Conservation (phyloP, 2,797 vertebrate species). For the Pygocentrus nattereri region DNA sequence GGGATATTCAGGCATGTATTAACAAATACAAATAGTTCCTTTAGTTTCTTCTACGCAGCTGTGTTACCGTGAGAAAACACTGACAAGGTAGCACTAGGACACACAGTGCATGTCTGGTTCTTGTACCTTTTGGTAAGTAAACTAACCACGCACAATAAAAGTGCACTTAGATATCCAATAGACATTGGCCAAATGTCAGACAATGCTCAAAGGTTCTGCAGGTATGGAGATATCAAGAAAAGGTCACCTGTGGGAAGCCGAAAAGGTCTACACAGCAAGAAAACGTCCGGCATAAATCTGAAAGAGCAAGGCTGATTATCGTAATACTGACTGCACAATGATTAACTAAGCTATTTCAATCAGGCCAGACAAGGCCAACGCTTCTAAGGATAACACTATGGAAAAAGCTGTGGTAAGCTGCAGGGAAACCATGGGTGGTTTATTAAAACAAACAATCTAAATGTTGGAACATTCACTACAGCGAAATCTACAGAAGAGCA, state of each 20-base stretch:
- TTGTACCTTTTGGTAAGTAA: not conserved
- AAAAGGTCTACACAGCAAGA: not conserved
- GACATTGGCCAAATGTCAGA: not conserved
- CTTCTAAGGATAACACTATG: not conserved
- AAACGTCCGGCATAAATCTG: not conserved
- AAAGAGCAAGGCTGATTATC: slow-evolving; percentile 10
- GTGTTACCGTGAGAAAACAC: not conserved
- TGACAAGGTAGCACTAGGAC: slow-evolving; percentile 14
- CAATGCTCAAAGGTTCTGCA: not conserved
- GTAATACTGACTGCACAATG: slow-evolving; percentile 40
- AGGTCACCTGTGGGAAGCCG: not conserved
- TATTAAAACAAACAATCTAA: not conserved
- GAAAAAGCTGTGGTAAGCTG: not conserved
- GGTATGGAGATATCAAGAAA: not conserved
- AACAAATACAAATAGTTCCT: not conserved
- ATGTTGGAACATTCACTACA: not conserved
- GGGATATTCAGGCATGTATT: not conserved
- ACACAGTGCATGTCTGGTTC: not conserved
- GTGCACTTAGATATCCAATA: not conserved
- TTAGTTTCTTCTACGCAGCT: not conserved
- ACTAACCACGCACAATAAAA: not conserved
- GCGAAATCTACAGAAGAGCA: no score
- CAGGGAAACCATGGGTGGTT: not conserved
- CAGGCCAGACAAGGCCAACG: not conserved
- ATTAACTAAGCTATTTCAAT: not conserved